Base-by-base conservation (phyloP, 2,888 invertebrate species). In the Cheilosia impressa region DNA sequence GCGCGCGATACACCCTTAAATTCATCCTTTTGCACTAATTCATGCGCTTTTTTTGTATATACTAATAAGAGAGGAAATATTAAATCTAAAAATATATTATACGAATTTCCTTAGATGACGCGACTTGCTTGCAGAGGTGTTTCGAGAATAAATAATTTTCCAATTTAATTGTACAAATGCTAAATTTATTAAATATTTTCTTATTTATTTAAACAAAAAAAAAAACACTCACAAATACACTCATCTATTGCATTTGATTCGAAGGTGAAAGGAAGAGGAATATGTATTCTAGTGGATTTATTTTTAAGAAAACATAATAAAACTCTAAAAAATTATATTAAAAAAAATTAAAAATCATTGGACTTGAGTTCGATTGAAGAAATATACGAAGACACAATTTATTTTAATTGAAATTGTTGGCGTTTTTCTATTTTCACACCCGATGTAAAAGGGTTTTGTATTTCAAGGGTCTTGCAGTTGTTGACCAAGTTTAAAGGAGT, bases 31-130 rank as follows among this genome's bases (percentile, higher is more conserved):
- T 77, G 81, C 85, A 85, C 81, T 75, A 24, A 75, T 75, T 80
- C 80, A 79, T 57, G 85, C 76, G 85, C 85, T 85, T 85, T 77
- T 80, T 85, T 80, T 85, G 85, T 85, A 85, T 63, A 85, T 85
- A 85, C 22, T 60, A 71, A 63, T 45, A 43, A 52, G 53, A 41
- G 60, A 24, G 24, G 22, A 55, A 52, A 77, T 1, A 63, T 58
- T 53, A 53, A 45, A 69, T 53, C n/a, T 76, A 55, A 77, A 34
- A 24, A 58, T 19, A 72, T 24, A 65, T 71, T 71, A 72, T 80
- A 80, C 71, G 6, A 24, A 52, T 52, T 13, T 52, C 52, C 24
- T 52, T 66, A 66, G 80, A 76, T n/a, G 15, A 15, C 34, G 85
- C 76, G 75, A 76, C 62, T 76, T 65, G 84, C 80, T 84, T 80